Evolutionary conservation across 2,797 vertebrate species (phyloP), one percentile per base, ranked within the genome.

Genomic region (Silurus aristotelis): DNA sequence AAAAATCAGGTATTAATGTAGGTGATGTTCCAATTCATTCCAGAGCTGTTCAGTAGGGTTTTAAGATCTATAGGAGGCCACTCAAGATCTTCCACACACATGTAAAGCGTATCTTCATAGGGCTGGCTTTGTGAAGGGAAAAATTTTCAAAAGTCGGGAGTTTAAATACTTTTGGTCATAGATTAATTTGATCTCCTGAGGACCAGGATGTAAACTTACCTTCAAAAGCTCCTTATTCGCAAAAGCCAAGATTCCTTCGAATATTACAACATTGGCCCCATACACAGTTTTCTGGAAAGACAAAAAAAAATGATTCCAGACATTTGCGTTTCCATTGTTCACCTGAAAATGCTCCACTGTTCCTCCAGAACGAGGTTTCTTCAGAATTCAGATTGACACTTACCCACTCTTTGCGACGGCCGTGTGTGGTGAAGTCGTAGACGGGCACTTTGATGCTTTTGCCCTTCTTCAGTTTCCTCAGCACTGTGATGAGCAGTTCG

Each of bases 221-320:
- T 97, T 97, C 64, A 98, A 92, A 80, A 98, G 91, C 88, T 98
- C 97, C 90, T 98, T 97, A 93, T 97, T 97, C 31, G 97, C 97
- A 55, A 97, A 98, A 0, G 97, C 94, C 91, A 98, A 91, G 76
- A 98, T 98, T 52, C 97, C 97, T 82, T 98, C 97, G 0, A 98
- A 97, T 88, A 98, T 96, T n/a, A 98, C 95, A 2, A 98, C 97
- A 0, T 97, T 98, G 88, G 97, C 97, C 1, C 97, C 97, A 0
- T 98, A 98, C 48, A 97, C 93, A 0, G 95, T 97, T 96, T 98
- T 98, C 97, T 98, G 94, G 0, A 80, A 14, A 73, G 10, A 25
- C 22, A 73, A 1, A n/a, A 1, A 1, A 48, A 48, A 3, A 52
- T 13, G 1, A 52, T 7, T 10, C 4, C 10, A 10, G 48, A 7